A percentile compares a stretch with the other conserved stretches of the same genome.
Evolutionary conservation across 2,797 vertebrate species (phyloP).

Genomic region (Clamator glandarius): DNA sequence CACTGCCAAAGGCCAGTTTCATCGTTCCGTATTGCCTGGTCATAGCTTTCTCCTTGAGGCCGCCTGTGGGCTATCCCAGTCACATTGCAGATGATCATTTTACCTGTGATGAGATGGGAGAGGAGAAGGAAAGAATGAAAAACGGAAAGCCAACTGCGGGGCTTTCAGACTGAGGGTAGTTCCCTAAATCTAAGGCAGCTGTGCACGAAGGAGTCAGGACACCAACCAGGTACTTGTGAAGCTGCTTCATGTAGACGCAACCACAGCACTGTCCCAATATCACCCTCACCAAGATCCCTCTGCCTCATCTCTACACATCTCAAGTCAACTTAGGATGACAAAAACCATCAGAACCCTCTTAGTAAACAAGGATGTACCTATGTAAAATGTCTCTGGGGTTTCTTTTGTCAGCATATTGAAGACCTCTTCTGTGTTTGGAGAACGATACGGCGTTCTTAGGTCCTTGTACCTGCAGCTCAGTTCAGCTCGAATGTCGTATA

Average conservation of each 20-base stretch:
- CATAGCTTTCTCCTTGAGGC: slow-evolving; percentile 97
- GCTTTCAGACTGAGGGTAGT: neutral
- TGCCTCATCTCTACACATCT: neutral
- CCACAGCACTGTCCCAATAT: neutral
- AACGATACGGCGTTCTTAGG: slow-evolving; percentile 90
- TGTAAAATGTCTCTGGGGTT: slow-evolving; percentile 98
- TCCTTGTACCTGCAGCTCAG: slow-evolving; percentile 99
- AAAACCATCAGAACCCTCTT: neutral
- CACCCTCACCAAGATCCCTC: neutral
- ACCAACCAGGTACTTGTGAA: neutral
- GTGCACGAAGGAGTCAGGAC: neutral
- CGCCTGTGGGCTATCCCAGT: slow-evolving; percentile 97
- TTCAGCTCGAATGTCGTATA: slow-evolving; percentile 98
- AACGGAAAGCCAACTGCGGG: neutral
- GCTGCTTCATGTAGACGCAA: neutral
- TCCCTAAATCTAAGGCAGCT: neutral
- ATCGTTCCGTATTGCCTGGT: slow-evolving; percentile 97
- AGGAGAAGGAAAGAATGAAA: neutral
- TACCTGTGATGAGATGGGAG: slow-evolving; percentile 76
- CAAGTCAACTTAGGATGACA: neutral
- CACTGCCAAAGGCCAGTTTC: slow-evolving; percentile 97
- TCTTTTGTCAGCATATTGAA: slow-evolving; percentile 99
- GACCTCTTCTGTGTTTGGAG: slow-evolving; percentile 95
- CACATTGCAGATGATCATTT: slow-evolving; percentile 95
- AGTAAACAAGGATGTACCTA: slow-evolving; percentile 80